A percentile compares a stretch with the other conserved stretches of the same genome.
phyloP scores from a whole-genome alignment of 2,797 vertebrate genomes.

The Scolopax rusticola region DNA sequence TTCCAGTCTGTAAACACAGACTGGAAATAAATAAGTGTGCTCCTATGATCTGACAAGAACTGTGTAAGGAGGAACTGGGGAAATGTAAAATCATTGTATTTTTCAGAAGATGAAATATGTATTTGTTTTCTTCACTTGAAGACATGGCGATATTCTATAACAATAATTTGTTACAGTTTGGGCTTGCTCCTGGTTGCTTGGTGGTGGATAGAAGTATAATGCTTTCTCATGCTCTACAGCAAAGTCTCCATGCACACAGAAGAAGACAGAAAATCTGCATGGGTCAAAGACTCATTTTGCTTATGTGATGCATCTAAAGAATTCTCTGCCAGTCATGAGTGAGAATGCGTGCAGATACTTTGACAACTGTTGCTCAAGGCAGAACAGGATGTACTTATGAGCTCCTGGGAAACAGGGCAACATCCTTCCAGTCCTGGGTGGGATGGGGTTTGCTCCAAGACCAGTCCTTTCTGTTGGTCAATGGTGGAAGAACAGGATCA shows the following conservation, averaged over 20 bases:
- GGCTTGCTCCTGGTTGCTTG: background rate
- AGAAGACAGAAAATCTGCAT: background rate
- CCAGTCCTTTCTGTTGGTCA: background rate
- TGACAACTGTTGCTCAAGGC: background rate
- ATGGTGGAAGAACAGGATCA: background rate
- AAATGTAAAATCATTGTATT: background rate
- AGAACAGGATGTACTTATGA: background rate
- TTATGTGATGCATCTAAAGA: background rate
- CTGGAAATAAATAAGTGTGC: background rate
- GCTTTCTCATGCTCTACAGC: background rate
- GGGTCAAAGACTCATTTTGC: background rate
- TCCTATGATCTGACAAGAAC: background rate
- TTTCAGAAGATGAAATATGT: background rate
- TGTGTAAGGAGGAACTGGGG: background rate
- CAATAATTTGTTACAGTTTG: background rate
- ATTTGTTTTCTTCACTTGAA: conserved; percentile 17
- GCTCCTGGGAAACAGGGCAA: background rate
- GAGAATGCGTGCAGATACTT: background rate
- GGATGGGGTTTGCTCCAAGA: rapidly evolving
- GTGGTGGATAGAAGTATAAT: background rate
- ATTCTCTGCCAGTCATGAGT: background rate
- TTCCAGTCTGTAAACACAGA: background rate
- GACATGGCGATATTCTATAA: background rate
- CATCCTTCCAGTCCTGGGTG: background rate
- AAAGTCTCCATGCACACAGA: background rate